Evolutionary conservation across 2,888 invertebrate genomes (phyloP).

Genomic region (Euplexia lucipara): DNA sequence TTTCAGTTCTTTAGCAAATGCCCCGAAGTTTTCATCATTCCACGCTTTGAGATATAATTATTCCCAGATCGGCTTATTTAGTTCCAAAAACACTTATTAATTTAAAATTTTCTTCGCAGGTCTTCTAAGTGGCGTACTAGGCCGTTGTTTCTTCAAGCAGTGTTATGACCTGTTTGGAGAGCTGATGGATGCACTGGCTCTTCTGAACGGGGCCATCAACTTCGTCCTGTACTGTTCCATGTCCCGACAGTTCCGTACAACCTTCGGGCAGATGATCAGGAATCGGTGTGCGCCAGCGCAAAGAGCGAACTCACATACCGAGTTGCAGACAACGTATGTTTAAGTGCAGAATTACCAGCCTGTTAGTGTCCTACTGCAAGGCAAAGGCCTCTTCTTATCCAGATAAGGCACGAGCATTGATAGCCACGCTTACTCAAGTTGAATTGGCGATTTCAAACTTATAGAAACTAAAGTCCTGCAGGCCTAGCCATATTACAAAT

Average conservation of each 20-base stretch:
- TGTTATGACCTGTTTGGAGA: conserved; percentile 96
- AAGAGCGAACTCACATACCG: conserved; percentile 90
- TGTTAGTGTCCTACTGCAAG: too few relatives aligned
- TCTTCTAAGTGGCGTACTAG: conserved; percentile 92
- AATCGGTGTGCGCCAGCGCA: conserved; percentile 89
- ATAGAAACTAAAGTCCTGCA: too few relatives aligned
- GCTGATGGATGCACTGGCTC: conserved; percentile 96
- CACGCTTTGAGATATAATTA: too few relatives aligned
- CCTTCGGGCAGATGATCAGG: conserved; percentile 94
- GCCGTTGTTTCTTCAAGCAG: conserved; percentile 93
- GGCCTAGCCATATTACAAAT: too few relatives aligned
- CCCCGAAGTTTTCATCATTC: not conserved
- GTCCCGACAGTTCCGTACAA: conserved; percentile 97
- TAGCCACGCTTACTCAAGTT: too few relatives aligned
- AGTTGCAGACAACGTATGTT: conserved; percentile 93
- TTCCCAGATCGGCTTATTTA: not conserved
- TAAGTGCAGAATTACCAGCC: conserved; percentile 67
- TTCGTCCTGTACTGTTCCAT: conserved; percentile 98
- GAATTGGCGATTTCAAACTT: too few relatives aligned
- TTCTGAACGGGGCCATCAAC: conserved; percentile 98
- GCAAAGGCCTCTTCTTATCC: too few relatives aligned
- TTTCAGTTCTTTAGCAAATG: not conserved
- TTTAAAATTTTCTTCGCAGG: conserved; percentile 69
- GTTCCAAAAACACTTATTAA: not conserved
- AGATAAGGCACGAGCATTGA: too few relatives aligned